phyloP scores from a whole-genome alignment of 1,140 invertebrate genomes.

The Campoletis sonorensis region DNA sequence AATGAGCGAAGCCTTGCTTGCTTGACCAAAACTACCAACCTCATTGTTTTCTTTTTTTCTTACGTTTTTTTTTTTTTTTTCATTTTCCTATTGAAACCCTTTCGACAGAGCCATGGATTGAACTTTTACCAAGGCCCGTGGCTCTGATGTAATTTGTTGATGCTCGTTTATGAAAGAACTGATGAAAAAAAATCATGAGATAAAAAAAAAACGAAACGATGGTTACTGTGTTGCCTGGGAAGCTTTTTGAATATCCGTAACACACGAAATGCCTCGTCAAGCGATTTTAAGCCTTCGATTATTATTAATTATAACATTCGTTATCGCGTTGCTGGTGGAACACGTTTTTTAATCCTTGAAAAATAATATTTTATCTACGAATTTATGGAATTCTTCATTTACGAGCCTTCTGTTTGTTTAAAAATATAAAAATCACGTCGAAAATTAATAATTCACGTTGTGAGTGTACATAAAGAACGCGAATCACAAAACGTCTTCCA shows the following conservation, averaged over 20 bases:
- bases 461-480: neutral
- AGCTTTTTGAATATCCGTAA: constrained; percentile 33
- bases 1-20: constrained; percentile 75
- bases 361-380: neutral
- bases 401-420: too few species aligned
- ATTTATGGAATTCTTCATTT: too few species aligned
- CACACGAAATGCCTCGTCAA: constrained; percentile 21
- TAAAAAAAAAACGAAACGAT: constrained; percentile 15
- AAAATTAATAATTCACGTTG: too few species aligned
- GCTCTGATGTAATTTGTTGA: constrained; percentile 58
- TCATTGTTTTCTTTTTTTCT: constrained; percentile 25
- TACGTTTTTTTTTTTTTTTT: too few species aligned
- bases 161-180: constrained; percentile 21
- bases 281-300: constrained; percentile 5
- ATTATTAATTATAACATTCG: neutral
- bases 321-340: constrained; percentile 11
- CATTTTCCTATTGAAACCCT: neutral
- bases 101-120: constrained; percentile 63
- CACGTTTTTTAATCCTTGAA: neutral
- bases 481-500: constrained; percentile 24
- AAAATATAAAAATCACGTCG: too few species aligned
- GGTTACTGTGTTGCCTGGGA: constrained; percentile 29
- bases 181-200: neutral
- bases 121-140: constrained; percentile 67
- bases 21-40: constrained; percentile 58